Conservation (phyloP, 2,113 vertebrate genomes). For the Fregetta grallaria region DNA sequence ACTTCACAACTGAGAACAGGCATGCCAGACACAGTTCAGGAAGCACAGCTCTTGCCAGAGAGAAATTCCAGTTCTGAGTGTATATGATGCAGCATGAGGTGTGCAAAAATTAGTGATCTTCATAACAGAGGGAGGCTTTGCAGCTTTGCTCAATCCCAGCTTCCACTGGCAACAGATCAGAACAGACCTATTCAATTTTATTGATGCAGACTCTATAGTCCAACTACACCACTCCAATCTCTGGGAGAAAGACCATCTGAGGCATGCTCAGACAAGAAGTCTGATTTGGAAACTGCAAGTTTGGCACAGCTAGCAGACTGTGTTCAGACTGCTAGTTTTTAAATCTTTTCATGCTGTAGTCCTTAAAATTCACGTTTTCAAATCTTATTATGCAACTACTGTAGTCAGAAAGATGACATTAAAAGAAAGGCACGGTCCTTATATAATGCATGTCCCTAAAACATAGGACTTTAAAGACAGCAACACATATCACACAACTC, state of each 20-base stretch:
- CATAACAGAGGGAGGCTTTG: not conserved
- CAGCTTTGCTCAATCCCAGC: not conserved
- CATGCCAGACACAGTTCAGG: conserved; percentile 13
- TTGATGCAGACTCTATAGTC: not conserved
- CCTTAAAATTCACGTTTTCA: not conserved
- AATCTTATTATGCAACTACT: not conserved
- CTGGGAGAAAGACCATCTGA: not conserved
- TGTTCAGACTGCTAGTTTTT: not conserved
- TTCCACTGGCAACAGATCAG: not conserved
- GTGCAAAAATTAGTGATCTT: not conserved
- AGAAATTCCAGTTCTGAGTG: not conserved
- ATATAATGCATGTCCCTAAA: not conserved
- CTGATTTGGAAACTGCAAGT: not conserved
- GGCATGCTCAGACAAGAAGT: not conserved
- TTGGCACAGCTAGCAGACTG: not conserved
- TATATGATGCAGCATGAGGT: not conserved
- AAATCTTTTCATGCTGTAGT: not conserved
- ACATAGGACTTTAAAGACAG: not conserved
- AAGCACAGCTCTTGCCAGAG: conserved; percentile 14
- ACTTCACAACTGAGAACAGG: not conserved
- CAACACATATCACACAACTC: not conserved
- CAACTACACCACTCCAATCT: not conserved
- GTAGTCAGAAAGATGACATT: not conserved
- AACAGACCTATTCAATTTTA: not conserved
- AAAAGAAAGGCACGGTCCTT: not conserved